Conservation (phyloP, 2,888 invertebrate genomes). For the Flexamia atlantica region DNA sequence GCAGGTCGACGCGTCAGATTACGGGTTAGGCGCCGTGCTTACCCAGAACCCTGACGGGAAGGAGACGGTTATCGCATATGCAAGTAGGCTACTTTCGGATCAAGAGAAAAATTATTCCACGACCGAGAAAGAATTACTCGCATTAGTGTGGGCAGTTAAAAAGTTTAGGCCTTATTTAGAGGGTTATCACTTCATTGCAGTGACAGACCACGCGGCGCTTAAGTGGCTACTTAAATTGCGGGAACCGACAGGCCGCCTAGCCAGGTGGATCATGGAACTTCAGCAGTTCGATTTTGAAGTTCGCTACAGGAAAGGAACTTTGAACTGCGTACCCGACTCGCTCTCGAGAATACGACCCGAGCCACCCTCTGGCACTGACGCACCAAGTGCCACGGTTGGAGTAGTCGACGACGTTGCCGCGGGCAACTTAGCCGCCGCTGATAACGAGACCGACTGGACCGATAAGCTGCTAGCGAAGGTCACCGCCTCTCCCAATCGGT, state of each 20-base stretch:
- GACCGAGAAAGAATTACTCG: conserved; percentile 69
- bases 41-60: conserved; percentile 67
- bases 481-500: background rate
- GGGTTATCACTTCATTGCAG: conserved; percentile 65
- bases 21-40: conserved; percentile 65
- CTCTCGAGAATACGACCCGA: background rate
- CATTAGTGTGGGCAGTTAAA: conserved; percentile 67
- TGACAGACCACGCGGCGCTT: conserved; percentile 65
- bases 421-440: background rate
- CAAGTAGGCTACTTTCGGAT: conserved; percentile 65
- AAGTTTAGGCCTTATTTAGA: conserved; percentile 69
- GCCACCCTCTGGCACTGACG: background rate
- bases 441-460: background rate
- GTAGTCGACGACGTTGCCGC: background rate
- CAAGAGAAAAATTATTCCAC: conserved; percentile 68
- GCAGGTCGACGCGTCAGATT: conserved; percentile 65
- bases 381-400: background rate
- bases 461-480: background rate
- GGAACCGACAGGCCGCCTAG: conserved; percentile 64
- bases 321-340: conserved; percentile 36
- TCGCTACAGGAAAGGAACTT: conserved; percentile 17
- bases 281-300: conserved; percentile 55
- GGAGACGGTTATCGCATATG: conserved; percentile 68
- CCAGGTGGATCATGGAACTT: conserved; percentile 67
- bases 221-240: conserved; percentile 66